Evolutionary conservation across 2,797 vertebrate genomes (phyloP).

Genomic region (Poeciliopsis turneri): DNA sequence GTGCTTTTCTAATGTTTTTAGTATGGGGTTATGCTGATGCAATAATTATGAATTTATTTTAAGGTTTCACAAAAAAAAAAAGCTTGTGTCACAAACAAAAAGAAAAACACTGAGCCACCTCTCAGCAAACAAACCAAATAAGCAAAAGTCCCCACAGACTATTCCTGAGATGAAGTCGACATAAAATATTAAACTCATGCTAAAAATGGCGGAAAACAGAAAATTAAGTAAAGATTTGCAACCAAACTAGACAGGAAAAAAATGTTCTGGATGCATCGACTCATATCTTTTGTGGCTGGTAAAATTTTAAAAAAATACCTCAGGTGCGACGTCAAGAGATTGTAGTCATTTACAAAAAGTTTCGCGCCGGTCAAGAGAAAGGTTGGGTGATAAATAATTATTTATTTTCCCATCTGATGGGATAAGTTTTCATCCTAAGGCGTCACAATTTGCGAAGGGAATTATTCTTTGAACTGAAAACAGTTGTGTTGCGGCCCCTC

Average conservation of each 20-base stretch:
- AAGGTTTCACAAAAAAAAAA: neutral
- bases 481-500: conserved; percentile 16
- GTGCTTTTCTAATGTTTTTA: neutral
- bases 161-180: neutral
- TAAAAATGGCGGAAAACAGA: neutral
- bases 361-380: neutral
- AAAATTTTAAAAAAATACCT: neutral
- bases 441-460: neutral
- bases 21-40: neutral
- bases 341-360: neutral
- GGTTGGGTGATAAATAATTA: neutral
- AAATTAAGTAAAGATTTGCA: neutral
- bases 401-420: neutral
- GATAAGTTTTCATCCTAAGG: neutral
- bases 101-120: neutral
- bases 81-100: neutral
- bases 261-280: neutral
- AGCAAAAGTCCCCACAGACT: neutral
- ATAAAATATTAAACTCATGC: neutral
- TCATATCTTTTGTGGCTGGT: too few species aligned
- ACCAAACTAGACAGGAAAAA: neutral
- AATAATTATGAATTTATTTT: neutral
- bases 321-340: neutral
- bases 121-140: neutral
- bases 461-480: conserved; percentile 5